A percentile compares a stretch with the other conserved stretches of the same genome.
phyloP scores from a whole-genome alignment of 2,797 vertebrate genomes.

The Dipus sagitta region DNA sequence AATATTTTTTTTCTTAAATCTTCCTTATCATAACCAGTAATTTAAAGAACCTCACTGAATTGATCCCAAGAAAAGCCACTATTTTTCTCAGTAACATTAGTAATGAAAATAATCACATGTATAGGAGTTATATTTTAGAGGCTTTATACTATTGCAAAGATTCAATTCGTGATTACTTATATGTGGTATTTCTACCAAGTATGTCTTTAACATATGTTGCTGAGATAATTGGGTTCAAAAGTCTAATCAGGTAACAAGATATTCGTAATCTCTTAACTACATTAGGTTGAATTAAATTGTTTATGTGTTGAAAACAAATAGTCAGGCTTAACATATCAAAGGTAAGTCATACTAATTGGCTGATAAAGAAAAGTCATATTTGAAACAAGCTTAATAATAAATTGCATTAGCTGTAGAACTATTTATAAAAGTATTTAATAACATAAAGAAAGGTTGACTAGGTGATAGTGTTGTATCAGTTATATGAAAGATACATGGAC shows the following conservation, averaged over 20 bases:
- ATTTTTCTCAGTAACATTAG: background rate
- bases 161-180: constrained; percentile 12
- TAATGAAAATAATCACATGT: background rate
- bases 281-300: background rate
- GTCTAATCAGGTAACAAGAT: background rate
- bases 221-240: background rate
- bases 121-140: background rate
- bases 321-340: background rate
- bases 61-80: background rate
- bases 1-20: background rate
- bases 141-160: background rate
- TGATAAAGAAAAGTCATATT: background rate
- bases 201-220: constrained; percentile 21
- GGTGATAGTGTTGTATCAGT: background rate
- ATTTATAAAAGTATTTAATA: constrained; percentile 12
- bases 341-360: background rate
- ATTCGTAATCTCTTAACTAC: background rate
- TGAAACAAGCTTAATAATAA: background rate
- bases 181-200: background rate
- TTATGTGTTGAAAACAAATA: background rate
- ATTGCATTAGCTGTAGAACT: background rate
- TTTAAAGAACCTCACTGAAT: background rate
- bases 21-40: background rate
- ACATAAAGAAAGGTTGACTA: background rate
- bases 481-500: background rate